Percentiles rank a stretch among this genome's conserved stretches.
Evolutionary conservation across 23 tunicate species (phyloP).

Genomic region (Corella eumyota): DNA sequence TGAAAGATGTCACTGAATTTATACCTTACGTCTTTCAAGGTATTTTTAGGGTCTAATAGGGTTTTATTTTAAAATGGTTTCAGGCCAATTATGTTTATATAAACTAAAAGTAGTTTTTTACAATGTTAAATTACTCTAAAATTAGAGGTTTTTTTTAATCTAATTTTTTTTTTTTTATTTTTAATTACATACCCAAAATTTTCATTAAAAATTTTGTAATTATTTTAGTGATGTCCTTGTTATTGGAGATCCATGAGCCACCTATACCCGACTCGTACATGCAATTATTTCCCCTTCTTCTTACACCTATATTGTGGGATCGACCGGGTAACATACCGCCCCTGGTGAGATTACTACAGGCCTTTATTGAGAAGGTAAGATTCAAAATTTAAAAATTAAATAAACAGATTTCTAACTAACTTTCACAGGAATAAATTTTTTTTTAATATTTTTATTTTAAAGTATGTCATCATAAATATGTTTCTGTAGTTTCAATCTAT

Average conservation of each 20-base stretch:
- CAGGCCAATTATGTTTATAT: too few species aligned
- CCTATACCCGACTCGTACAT: conserved; percentile 78
- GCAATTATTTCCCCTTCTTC: conserved; percentile 63
- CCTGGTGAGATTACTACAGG: conserved; percentile 69
- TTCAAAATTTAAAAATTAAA: too few species aligned
- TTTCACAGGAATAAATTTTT: too few species aligned
- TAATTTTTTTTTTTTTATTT: background rate
- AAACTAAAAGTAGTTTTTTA: background rate
- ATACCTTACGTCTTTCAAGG: conserved; percentile 97
- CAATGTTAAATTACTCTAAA: background rate
- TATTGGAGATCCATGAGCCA: conserved; percentile 73
- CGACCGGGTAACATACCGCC: conserved; percentile 87
- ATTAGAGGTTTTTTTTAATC: background rate
- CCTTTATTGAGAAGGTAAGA: conserved; percentile 84
- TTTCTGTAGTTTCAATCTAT: too few species aligned
- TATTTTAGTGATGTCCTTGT: conserved; percentile 83
- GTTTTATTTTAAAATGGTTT: too few species aligned
- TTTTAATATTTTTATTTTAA: too few species aligned
- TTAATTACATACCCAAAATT: background rate
- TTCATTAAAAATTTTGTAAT: too few species aligned
- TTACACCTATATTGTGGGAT: conserved; percentile 83
- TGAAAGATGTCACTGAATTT: conserved; percentile 78
- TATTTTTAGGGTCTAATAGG: background rate
- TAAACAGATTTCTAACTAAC: too few species aligned
- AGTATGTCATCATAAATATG: too few species aligned